Percentiles rank a stretch among this genome's conserved stretches.
phyloP scores from a whole-genome alignment of 2,797 vertebrate genomes.

The Enteromius afrohamiltoni region DNA sequence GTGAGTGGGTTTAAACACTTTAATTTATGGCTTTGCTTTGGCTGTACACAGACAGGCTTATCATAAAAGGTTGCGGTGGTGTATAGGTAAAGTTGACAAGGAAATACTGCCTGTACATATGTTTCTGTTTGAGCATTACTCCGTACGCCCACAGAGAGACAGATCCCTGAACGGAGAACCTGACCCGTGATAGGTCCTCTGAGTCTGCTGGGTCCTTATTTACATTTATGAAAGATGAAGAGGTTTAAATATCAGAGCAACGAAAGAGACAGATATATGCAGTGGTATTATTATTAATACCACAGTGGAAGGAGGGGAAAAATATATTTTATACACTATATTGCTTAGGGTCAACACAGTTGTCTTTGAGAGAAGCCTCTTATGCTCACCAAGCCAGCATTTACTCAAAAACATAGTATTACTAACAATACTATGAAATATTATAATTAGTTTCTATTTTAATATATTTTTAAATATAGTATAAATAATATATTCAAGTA shows the following conservation, averaged over 20 bases:
- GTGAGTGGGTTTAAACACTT: slow-evolving; percentile 37
- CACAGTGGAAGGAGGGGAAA: too few species aligned
- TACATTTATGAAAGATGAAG: slow-evolving; percentile 27
- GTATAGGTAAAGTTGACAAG: slow-evolving; percentile 33
- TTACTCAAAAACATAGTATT: neutral
- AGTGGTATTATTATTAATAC: neutral
- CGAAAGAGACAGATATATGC: neutral
- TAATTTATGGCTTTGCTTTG: slow-evolving; percentile 39
- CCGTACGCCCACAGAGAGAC: slow-evolving; percentile 7
- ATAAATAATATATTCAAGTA: neutral
- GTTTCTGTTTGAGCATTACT: slow-evolving; percentile 42
- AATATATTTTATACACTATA: neutral
- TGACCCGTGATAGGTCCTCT: slow-evolving; percentile 11
- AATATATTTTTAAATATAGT: neutral
- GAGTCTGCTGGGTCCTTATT: slow-evolving; percentile 15
- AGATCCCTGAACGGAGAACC: slow-evolving; percentile 15
- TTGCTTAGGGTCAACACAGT: neutral
- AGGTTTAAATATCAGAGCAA: slow-evolving; percentile 28
- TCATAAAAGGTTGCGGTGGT: slow-evolving; percentile 24
- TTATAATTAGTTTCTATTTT: neutral
- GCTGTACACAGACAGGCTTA: slow-evolving; percentile 7
- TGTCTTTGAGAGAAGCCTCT: neutral
- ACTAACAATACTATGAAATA: neutral
- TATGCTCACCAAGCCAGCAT: neutral
- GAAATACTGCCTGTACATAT: slow-evolving; percentile 22